phyloP scores from a whole-genome alignment of 2,888 invertebrate genomes.

The Eupithecia centaureata region DNA sequence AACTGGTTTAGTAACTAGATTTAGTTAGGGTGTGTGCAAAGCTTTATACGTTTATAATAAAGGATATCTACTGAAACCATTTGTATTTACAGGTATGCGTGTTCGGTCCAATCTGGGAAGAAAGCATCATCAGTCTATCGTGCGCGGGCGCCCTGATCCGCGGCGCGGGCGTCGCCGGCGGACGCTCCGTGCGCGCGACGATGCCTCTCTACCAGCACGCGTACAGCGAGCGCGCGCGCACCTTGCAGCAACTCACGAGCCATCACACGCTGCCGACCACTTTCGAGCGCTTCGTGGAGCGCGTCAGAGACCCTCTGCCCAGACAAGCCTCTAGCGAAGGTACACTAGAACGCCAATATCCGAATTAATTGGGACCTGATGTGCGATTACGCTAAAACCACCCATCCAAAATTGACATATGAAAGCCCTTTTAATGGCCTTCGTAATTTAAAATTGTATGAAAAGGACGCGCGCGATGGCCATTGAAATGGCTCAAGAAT shows the following conservation, averaged over 20 bases:
- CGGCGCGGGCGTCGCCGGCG: constrained; percentile 95
- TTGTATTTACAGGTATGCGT: constrained; percentile 87
- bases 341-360: no score
- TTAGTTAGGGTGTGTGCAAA: no score
- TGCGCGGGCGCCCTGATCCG: constrained; percentile 91
- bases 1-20: no score
- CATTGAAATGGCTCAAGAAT: no score
- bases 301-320: constrained; percentile 68
- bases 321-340: constrained; percentile 17
- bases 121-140: constrained; percentile 86
- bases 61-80: no score
- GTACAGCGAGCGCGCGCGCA: constrained; percentile 95
- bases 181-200: constrained; percentile 94
- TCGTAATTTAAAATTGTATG: no score
- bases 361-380: no score
- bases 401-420: no score
- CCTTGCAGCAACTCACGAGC: constrained; percentile 92
- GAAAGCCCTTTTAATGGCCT: no score
- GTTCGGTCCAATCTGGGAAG: constrained; percentile 98
- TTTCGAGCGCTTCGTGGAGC: constrained; percentile 90
- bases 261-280: constrained; percentile 94
- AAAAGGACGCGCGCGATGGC: no score
- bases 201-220: constrained; percentile 96
- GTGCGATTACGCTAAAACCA: no score
- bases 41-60: no score